phyloP scores from a whole-genome alignment of 2,797 vertebrate genomes.

The Anisognathus igniventris region DNA sequence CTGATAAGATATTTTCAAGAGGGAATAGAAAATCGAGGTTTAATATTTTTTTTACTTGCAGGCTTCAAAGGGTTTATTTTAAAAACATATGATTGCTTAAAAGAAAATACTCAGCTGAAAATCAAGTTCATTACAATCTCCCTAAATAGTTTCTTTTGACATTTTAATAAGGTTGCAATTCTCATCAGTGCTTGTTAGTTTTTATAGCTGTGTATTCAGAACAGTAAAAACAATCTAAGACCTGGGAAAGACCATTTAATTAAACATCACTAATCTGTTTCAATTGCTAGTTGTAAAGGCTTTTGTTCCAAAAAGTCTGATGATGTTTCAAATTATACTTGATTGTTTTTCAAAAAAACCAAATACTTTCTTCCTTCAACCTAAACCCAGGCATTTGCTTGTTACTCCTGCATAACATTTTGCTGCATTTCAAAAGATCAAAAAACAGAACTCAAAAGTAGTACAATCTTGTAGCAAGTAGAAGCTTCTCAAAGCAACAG shows the following conservation, averaged over 20 bases:
- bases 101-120: background rate
- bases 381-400: background rate
- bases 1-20: constrained; percentile 73
- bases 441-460: background rate
- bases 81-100: background rate
- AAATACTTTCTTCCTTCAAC: background rate
- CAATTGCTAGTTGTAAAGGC: background rate
- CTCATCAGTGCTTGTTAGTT: background rate
- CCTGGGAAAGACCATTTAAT: background rate
- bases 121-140: background rate
- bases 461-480: background rate
- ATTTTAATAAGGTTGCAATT: background rate
- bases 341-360: background rate
- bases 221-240: background rate
- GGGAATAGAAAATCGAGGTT: constrained; percentile 32
- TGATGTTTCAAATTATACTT: background rate
- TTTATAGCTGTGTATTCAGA: background rate
- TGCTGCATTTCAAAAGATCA: background rate
- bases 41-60: constrained; percentile 38
- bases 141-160: background rate
- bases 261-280: background rate
- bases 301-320: background rate
- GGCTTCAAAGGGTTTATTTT: constrained; percentile 12
- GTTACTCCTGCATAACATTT: background rate
- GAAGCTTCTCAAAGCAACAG: background rate